Evolutionary conservation across 2,797 vertebrate species (phyloP).

Genomic region (Danionella dracula): DNA sequence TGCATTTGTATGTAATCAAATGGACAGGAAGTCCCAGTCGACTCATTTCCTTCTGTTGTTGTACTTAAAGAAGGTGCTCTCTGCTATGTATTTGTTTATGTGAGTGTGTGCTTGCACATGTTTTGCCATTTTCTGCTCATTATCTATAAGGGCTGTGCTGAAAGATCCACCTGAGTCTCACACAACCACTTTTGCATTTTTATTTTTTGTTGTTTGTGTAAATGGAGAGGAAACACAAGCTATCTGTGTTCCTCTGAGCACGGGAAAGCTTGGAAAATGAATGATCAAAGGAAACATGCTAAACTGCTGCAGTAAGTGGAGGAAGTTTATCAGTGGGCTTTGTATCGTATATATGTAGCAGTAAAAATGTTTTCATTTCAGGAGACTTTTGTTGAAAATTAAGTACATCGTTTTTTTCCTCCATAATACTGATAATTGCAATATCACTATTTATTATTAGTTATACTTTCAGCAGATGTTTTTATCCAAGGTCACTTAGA

Average conservation of each 20-base stretch:
- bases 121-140: constrained; percentile 27
- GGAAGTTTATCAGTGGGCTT: no score
- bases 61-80: constrained; percentile 3
- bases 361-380: no score
- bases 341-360: no score
- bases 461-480: no score
- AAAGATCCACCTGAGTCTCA: constrained; percentile 32
- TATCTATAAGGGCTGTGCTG: constrained; percentile 16
- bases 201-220: constrained; percentile 32
- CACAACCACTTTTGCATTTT: not conserved
- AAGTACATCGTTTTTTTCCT: no score
- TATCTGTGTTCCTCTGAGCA: not conserved
- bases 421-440: no score
- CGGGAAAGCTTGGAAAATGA: constrained; percentile 10
- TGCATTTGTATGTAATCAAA: constrained; percentile 13
- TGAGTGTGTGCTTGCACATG: not conserved
- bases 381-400: no score
- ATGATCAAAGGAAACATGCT: constrained; percentile 11
- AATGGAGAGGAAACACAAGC: constrained; percentile 17
- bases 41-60: constrained; percentile 12
- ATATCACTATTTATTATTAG: no score
- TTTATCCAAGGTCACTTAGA: no score
- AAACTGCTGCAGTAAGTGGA: not conserved
- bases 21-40: constrained; percentile 17
- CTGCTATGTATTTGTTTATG: constrained; percentile 5